Evolutionary conservation across 2,888 invertebrate species (phyloP).

Genomic region (Thereva unica): DNA sequence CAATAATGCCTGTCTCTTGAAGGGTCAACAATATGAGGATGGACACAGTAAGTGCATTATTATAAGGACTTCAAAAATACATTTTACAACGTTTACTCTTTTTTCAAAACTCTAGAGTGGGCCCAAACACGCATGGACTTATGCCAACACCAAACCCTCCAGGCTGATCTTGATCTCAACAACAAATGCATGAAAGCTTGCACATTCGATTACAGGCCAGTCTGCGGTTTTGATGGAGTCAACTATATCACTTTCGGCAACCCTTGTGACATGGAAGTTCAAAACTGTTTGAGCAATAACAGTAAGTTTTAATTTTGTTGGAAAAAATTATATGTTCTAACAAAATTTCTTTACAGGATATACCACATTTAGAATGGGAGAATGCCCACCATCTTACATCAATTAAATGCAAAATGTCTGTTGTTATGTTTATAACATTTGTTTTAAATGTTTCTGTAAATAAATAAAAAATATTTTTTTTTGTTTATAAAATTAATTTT

Average conservation of each 20-base stretch:
- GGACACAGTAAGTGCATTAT: not conserved
- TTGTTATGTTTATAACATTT: too few species aligned
- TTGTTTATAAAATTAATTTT: too few species aligned
- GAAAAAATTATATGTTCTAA: too few species aligned
- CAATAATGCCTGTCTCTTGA: not conserved
- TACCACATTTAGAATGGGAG: too few species aligned
- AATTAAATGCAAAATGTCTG: too few species aligned
- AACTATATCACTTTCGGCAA: conserved; percentile 22
- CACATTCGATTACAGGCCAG: not conserved
- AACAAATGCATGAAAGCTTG: conserved; percentile 17
- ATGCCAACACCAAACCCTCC: not conserved
- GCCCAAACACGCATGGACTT: not conserved
- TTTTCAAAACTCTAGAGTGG: not conserved
- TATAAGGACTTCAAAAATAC: not conserved
- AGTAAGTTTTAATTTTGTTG: not conserved
- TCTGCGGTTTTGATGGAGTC: conserved; percentile 20
- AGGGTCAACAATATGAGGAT: not conserved
- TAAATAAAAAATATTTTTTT: too few species aligned
- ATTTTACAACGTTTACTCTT: not conserved
- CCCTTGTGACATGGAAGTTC: conserved; percentile 9
- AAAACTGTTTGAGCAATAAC: conserved; percentile 13
- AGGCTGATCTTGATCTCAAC: not conserved
- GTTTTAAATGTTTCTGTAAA: too few species aligned
- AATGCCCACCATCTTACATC: too few species aligned
- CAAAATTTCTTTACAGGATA: too few species aligned